phyloP scores from a whole-genome alignment of 2,888 invertebrate genomes.

The Neelides folsomi region DNA sequence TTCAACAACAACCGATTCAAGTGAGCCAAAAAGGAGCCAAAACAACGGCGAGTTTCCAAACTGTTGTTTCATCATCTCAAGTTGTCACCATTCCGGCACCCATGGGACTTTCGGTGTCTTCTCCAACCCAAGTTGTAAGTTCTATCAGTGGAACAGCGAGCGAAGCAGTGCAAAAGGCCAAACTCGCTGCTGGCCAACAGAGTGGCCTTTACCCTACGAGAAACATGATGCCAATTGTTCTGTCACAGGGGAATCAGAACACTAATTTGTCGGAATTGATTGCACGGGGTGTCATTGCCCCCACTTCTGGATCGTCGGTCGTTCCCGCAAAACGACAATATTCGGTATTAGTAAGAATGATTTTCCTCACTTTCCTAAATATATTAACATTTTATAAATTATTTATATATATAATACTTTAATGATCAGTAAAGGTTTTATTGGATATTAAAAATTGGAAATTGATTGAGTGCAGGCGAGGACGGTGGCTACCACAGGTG shows the following conservation, averaged over 20 bases:
- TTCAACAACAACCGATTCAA: no score
- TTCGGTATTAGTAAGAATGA: not conserved
- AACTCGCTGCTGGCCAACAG: not conserved
- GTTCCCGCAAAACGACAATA: conserved; percentile 6
- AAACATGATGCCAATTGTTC: not conserved
- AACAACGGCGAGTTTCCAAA: not conserved
- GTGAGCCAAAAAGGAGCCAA: no score
- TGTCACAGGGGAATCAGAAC: not conserved
- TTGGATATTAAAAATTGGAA: no score
- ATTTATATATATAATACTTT: no score
- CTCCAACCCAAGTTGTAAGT: not conserved
- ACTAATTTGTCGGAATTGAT: conserved; percentile 8
- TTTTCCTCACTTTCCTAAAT: no score
- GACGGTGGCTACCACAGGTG: no score
- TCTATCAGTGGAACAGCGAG: conserved; percentile 3
- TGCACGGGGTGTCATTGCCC: not conserved
- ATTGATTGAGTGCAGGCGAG: no score
- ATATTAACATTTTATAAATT: no score
- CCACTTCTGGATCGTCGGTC: not conserved
- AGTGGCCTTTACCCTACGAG: not conserved
- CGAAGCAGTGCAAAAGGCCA: conserved; percentile 12
- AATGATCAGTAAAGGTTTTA: no score
- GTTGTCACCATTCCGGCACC: not conserved
- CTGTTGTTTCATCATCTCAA: not conserved
- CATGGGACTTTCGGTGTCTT: not conserved